Evolutionary conservation across 2,113 vertebrate genomes (phyloP), one percentile per base, ranked within the genome.

Genomic region (Hystrix cristata): DNA sequence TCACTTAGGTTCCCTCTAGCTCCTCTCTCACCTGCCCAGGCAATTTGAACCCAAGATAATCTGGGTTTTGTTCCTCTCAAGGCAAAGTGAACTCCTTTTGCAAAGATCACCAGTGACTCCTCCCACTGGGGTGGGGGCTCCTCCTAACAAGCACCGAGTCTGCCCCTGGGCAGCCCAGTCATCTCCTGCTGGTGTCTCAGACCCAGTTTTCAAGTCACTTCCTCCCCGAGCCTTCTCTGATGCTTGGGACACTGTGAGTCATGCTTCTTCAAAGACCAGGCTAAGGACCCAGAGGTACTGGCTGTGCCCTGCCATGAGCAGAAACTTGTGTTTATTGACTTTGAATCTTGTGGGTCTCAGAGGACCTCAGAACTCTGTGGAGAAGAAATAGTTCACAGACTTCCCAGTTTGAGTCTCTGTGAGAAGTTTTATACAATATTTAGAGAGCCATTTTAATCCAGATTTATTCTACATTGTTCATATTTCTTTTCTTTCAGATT

Each of bases 401-500:
- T 29, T 59, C 2, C 31, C 7, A 4, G 29, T 83, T 25, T 71
- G 78, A 94, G 34, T 74, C 72, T 88, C 59, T 38, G 23, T 31
- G 16, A 71, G 25, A 55, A 67, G 8, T 78, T 88, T 95, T 72
- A n/a, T 16, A 48, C 21, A 57, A 1, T 43, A 43, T 74, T 79
- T 34, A 65, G 25, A 84, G 59, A 55, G 82, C 6, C 21, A 82
- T 62, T 74, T 95, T 89, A 57, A 87, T 55, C 13, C 38, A 88
- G 19, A 65, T 57, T 82, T 95, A 85, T 72, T 89, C 10, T 46
- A 14, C 7, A 78, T 48, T 62, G n/a, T 57, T 38, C 29, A n/a
- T 48, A 48, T 78, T 85, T 53, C 5, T 83, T 96, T 94, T 91
- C 90, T 94, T 51, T 96, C 31, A 57, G 25, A 48, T 89, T 93